A percentile compares a stretch with the other conserved stretches of the same genome.
These are phyloP conservation scores for Hemistola chrysoprasaria DNA, from an alignment of 2,888 invertebrate genomes.

Conservation along the genomic window DNA sequence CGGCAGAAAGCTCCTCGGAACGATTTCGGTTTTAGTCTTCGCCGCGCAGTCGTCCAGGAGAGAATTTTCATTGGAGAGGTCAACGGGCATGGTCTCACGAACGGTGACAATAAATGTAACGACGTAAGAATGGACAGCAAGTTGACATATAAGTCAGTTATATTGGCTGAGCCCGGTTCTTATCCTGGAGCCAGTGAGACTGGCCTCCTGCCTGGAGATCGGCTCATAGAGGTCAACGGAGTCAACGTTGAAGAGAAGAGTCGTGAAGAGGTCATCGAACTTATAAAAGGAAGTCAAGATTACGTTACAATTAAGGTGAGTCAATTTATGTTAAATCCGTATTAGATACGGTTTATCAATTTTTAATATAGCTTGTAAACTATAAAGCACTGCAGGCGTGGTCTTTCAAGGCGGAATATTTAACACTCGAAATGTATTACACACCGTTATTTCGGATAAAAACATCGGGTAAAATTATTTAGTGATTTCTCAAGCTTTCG, in stretches of 20 bases:
- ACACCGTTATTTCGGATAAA: conserved; percentile 3
- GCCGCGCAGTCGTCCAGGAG: conserved; percentile 92
- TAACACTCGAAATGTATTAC: conserved; percentile 5
- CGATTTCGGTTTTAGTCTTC: conserved; percentile 96
- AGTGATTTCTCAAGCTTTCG: conserved; percentile 6
- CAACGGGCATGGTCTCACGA: conserved; percentile 58
- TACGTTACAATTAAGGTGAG: conserved; percentile 92
- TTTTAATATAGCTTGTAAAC: too few relatives aligned
- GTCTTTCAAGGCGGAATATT: conserved; percentile 5
- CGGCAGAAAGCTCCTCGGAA: conserved; percentile 92
- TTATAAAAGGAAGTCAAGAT: conserved; percentile 93
- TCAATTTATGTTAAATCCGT: conserved; percentile 22
- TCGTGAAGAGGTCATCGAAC: conserved; percentile 95
- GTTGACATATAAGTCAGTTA: conserved; percentile 87
- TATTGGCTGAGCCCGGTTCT: conserved; percentile 95
- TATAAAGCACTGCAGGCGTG: too few relatives aligned
- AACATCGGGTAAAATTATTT: conserved; percentile 2
- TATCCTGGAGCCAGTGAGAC: conserved; percentile 89
- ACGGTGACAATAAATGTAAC: conserved; percentile 66
- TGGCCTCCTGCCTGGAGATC: conserved; percentile 96
- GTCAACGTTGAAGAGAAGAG: conserved; percentile 91
- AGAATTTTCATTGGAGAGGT: conserved; percentile 74
- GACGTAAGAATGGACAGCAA: conserved; percentile 60
- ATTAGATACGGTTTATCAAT: too few relatives aligned
- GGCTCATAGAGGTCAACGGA: conserved; percentile 95